phyloP scores from a whole-genome alignment of 2,888 invertebrate genomes.

The Quadroppia sp. region DNA sequence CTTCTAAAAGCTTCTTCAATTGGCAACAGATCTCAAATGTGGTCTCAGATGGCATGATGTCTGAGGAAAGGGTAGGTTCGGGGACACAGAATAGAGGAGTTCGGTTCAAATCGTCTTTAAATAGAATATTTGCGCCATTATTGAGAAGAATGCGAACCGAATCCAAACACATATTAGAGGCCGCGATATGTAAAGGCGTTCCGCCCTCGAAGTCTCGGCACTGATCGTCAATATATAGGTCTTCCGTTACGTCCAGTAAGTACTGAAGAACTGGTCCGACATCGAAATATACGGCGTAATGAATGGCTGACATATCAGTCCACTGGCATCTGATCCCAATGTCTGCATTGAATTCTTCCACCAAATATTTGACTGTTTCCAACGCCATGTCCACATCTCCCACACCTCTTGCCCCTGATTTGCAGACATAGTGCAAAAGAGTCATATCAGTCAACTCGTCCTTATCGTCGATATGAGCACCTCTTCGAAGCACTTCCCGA shows the following conservation, averaged over 20 bases:
- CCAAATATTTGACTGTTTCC: slow-evolving; percentile 49
- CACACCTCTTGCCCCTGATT: slow-evolving; percentile 56
- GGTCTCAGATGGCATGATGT: not conserved
- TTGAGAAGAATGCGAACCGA: slow-evolving; percentile 54
- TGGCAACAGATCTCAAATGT: slow-evolving; percentile 13
- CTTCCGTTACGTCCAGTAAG: slow-evolving; percentile 44
- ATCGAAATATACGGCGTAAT: slow-evolving; percentile 58
- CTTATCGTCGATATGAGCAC: slow-evolving; percentile 56
- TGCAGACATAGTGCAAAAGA: slow-evolving; percentile 57
- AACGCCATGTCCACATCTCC: slow-evolving; percentile 50
- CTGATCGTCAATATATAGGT: slow-evolving; percentile 52
- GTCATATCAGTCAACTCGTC: slow-evolving; percentile 58
- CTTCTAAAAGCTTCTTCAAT: slow-evolving; percentile 52
- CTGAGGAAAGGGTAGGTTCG: slow-evolving; percentile 24
- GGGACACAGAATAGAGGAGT: slow-evolving; percentile 48
- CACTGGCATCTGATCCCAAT: slow-evolving; percentile 55
- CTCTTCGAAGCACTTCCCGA: slow-evolving; percentile 54
- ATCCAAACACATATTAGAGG: slow-evolving; percentile 55
- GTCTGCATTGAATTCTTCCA: slow-evolving; percentile 53
- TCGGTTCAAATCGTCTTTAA: slow-evolving; percentile 49
- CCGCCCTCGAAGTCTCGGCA: slow-evolving; percentile 57
- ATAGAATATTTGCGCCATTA: slow-evolving; percentile 53
- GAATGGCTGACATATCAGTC: slow-evolving; percentile 58
- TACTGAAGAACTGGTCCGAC: slow-evolving; percentile 51
- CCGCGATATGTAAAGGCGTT: slow-evolving; percentile 56